Percentiles rank a stretch among this genome's conserved stretches.
Conservation (phyloP, 1,140 invertebrate genomes). For the Conus ventricosus region DNA sequence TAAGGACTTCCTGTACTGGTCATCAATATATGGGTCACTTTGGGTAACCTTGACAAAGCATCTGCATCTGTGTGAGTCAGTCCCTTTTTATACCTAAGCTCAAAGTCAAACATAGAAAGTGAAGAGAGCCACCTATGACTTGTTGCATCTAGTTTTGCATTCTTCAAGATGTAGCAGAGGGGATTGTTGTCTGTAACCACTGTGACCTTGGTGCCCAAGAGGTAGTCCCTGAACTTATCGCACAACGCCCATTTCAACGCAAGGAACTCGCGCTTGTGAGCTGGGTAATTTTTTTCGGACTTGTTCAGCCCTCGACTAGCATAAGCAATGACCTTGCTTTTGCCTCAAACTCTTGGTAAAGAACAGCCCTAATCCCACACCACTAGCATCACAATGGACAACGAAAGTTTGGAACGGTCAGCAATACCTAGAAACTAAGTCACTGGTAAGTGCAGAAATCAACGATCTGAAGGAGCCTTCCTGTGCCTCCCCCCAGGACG, state of each 20-base stretch:
- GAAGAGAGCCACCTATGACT: conserved; percentile 32
- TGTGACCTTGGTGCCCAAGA: conserved; percentile 44
- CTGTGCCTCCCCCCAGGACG: not conserved
- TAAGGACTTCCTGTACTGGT: not conserved
- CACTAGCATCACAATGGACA: conserved; percentile 1
- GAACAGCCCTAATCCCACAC: not conserved
- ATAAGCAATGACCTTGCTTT: too few relatives aligned
- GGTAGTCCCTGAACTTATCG: conserved; percentile 40
- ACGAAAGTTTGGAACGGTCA: not conserved
- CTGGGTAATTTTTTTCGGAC: too few relatives aligned
- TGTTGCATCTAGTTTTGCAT: too few relatives aligned
- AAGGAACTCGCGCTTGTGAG: not conserved
- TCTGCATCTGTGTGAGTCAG: conserved; percentile 1
- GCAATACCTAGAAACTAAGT: too few relatives aligned
- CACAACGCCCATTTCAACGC: conserved; percentile 41
- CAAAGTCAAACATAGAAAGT: conserved; percentile 30
- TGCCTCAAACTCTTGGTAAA: not conserved
- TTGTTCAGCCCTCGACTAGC: too few relatives aligned
- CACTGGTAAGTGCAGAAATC: too few relatives aligned
- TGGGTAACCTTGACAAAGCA: conserved; percentile 37
- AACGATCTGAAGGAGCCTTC: not conserved
- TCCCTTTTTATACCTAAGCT: conserved; percentile 40
- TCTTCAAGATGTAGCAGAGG: too few relatives aligned
- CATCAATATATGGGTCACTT: not conserved
- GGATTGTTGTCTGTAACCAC: not conserved